Conservation (phyloP, 2,113 vertebrate species). For the Cyprinus carpio region DNA sequence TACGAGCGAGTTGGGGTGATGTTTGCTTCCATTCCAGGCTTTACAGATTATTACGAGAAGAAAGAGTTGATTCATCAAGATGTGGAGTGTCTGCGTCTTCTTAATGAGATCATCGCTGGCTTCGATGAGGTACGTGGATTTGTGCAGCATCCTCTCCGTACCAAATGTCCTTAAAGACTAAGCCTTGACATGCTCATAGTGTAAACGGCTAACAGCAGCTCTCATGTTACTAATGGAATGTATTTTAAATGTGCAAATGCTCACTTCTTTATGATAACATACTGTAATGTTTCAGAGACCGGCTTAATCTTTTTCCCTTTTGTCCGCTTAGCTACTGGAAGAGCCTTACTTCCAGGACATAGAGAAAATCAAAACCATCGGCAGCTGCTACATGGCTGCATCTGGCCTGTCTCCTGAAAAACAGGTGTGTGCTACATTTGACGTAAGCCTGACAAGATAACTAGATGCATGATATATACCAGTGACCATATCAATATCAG, state of each 20-base stretch:
- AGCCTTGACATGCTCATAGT: too few species aligned
- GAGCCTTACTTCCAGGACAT: conserved; percentile 87
- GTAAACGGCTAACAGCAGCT: conserved; percentile 6
- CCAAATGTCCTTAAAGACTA: conserved; percentile 11
- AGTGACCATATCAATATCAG: background rate
- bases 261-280: background rate
- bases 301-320: background rate
- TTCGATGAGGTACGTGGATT: conserved; percentile 84
- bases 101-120: conserved; percentile 90
- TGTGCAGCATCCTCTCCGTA: background rate
- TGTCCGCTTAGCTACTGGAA: conserved; percentile 74
- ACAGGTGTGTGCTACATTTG: conserved; percentile 71
- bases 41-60: conserved; percentile 88
- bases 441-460: background rate
- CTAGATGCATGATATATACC: background rate
- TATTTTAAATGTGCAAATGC: background rate
- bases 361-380: conserved; percentile 89
- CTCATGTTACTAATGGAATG: background rate
- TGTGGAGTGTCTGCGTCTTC: conserved; percentile 87
- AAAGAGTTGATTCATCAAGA: conserved; percentile 87
- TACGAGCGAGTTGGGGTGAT: conserved; percentile 89
- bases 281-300: background rate
- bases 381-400: conserved; percentile 87
- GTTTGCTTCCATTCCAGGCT: conserved; percentile 90
- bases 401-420: conserved; percentile 87